A percentile compares a stretch with the other conserved stretches of the same genome.
phyloP scores from a whole-genome alignment of 2,797 vertebrate species.

The Pipistrellus pipistrellus region DNA sequence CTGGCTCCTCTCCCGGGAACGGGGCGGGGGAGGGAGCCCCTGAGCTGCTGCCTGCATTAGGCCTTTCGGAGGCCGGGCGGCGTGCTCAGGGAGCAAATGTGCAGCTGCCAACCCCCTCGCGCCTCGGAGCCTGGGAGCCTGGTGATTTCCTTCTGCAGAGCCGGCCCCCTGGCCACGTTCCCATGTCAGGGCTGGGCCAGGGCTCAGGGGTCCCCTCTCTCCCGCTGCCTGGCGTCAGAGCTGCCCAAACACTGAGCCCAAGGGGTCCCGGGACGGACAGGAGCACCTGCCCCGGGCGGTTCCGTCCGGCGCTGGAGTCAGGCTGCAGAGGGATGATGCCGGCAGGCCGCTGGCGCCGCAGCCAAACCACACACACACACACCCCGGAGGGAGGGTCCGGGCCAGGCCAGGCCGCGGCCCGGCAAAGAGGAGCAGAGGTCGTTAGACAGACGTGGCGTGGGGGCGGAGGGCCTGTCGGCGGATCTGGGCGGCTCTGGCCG shows the following conservation, averaged over 20 bases:
- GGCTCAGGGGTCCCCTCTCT: conserved; percentile 12
- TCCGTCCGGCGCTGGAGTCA: not conserved
- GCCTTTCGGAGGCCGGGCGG: not conserved
- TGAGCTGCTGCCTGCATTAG: conserved; percentile 61
- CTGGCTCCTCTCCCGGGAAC: not conserved
- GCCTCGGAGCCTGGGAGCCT: conserved; percentile 10
- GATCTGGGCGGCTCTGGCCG: conserved; percentile 31
- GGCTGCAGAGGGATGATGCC: conserved; percentile 51
- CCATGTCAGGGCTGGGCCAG: not conserved
- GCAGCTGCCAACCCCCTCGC: not conserved
- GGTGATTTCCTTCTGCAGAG: conserved; percentile 48
- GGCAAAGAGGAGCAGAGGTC: conserved; percentile 33
- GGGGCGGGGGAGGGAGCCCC: not conserved
- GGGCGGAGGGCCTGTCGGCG: conserved; percentile 16
- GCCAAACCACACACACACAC: not conserved
- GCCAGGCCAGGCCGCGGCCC: not conserved
- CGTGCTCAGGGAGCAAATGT: conserved; percentile 67
- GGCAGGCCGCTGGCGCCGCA: not conserved
- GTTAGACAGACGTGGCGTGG: not conserved
- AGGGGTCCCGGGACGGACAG: not conserved
- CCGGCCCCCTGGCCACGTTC: not conserved
- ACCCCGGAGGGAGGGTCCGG: conserved; percentile 41
- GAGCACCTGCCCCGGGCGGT: fast-evolving
- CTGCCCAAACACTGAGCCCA: not conserved
- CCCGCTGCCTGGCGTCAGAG: conserved; percentile 29